These are phyloP conservation scores for Spea bombifrons DNA, from an alignment of 2,113 vertebrate species.

Conservation along the genomic window DNA sequence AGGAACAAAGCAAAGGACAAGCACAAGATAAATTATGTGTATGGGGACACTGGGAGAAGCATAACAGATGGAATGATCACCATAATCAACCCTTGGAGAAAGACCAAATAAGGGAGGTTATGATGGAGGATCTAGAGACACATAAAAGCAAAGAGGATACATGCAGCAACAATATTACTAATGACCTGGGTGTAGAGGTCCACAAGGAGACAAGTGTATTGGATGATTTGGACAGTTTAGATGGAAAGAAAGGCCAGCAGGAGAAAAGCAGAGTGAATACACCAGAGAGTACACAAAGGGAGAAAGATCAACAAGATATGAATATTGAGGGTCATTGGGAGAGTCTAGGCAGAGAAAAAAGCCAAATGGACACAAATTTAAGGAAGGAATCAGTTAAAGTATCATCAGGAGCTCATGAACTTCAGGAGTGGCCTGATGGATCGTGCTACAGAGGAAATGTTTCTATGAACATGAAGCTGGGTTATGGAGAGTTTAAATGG, in stretches of 20 bases:
- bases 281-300: not conserved
- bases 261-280: not conserved
- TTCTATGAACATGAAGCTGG: conserved; percentile 69
- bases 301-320: not conserved
- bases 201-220: not conserved
- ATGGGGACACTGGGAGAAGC: too few species aligned
- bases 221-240: not conserved
- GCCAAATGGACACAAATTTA: not conserved
- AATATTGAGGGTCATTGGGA: not conserved
- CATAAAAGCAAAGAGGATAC: not conserved
- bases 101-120: too few species aligned
- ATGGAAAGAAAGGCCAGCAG: not conserved
- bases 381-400: not conserved
- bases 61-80: too few species aligned
- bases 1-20: not conserved
- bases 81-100: too few species aligned
- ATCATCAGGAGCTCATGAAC: conserved; percentile 6
- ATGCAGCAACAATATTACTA: not conserved
- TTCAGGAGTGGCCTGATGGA: conserved; percentile 68
- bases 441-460: conserved; percentile 73
- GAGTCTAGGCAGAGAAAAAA: not conserved
- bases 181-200: not conserved
- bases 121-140: not conserved
- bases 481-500: conserved; percentile 74
- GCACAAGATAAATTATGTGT: too few species aligned